Base-by-base conservation (phyloP, 2,113 vertebrate species). In the Cavia porcellus region DNA sequence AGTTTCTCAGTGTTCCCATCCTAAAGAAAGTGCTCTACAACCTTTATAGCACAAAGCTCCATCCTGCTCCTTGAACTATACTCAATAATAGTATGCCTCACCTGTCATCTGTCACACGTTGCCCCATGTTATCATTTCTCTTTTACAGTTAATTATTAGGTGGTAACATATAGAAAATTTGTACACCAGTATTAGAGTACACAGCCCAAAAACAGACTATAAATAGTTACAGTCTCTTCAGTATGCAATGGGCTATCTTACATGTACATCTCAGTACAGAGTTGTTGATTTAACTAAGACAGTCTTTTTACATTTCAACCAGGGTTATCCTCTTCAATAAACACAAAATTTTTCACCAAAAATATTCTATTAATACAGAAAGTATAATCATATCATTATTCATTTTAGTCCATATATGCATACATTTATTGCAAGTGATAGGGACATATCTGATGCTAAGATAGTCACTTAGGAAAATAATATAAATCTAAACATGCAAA, bases 261-360 rank as follows among this genome's bases (percentile, higher is more conserved):
- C 10, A 11, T 2, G 1, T 3, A 57, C 3, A 12, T 30, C 8
- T 85, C 19, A 50, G 0, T 7, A 13, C 52, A 59, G 50, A 95
- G 19, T 52, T 93, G 7, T 28, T 87, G 24, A 72, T 32, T 66
- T 42, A 42, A 5, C 13, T 70, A n/a, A 38, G 3, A 50, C 61
- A 42, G 24, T 0, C 12, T 66, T 85, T 64, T 10, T 42, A 0
- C 52, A 61, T 66, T 91, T 96, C 91, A 89, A 87, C 4, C 13
- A 50, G 14, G 7, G 2, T 57, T 92, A 15, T 81, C 32, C 59
- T 79, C 91, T 79, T 88, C 12, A 66, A 70, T 57, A 70, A 95
- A 45, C 59, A 96, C 11, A 19, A 95, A 94, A 9, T 90, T 62
- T 20, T 93, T 86, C 70, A 64, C 30, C 17, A 77, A 47, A 86